Base-by-base conservation (phyloP, 1,140 invertebrate species). In the Drosophila subpulchrella region DNA sequence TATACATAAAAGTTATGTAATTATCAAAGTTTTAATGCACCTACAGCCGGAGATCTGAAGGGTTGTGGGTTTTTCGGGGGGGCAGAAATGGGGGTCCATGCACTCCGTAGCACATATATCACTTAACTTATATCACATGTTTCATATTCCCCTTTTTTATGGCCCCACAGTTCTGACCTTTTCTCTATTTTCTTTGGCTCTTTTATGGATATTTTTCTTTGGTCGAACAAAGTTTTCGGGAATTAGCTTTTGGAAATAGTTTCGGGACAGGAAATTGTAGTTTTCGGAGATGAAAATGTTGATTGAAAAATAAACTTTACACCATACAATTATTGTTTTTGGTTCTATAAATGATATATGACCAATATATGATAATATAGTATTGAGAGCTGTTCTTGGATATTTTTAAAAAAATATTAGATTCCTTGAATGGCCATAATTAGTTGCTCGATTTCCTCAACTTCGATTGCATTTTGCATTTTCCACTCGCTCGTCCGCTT, bases 21-120 rank as follows among this genome's bases (percentile, higher is more conserved):
- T 86, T 86, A 86, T 86, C 83, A 88, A 86, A 86, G 83, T 86
- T 86, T 83, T 86, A 88, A 86, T 86, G 83, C 84, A 83, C 55
- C 83, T 65, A 61, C 66, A 59, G 53, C 68, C 75, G 47, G 82
- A 60, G 68, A 76, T 73, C 58, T 44, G 50, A 67, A 54, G 51
- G 46, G 39, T n/a, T 51, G 41, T 48, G 46, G 48, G 27, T 34
- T 41, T 24, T 36, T 39, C 24, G 4, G 30, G 47, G n/a, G 39
- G 59, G 24, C 34, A 36, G 39, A 34, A 27, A 10, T 8, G 13
- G 36, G 42, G 39, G 44, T 15, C 27, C 39, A 24, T 53, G 55
- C 50, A 78, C 53, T 47, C 42, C 27, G 47, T n/a, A 46, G 44
- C 44, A 27, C 67, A 58, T 70, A 57, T 71, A 71, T 71, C 65